Percentiles rank a stretch among this genome's conserved stretches.
These are phyloP conservation scores for Malurus melanocephalus DNA, from an alignment of 2,113 vertebrate genomes.

Conservation along the genomic window DNA sequence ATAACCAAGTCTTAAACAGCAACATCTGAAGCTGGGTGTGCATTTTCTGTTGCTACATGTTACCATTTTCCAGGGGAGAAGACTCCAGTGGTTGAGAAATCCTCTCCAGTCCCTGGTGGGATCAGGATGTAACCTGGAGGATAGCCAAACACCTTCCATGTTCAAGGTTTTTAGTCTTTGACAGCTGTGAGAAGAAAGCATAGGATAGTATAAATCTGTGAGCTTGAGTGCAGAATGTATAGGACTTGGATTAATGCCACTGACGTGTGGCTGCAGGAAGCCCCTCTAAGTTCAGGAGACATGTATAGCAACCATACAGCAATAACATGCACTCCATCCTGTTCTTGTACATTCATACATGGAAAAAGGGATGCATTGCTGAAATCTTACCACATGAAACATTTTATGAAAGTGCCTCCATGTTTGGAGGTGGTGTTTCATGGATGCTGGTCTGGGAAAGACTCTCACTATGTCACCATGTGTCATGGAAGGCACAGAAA, in stretches of 20 bases:
- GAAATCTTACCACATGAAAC: neutral
- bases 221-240: neutral
- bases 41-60: neutral
- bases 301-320: neutral
- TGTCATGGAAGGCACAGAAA: neutral
- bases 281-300: neutral
- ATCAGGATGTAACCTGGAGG: neutral
- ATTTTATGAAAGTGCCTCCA: neutral
- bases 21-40: neutral
- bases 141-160: neutral
- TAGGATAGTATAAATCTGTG: neutral
- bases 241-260: neutral
- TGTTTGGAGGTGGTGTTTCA: neutral
- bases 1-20: neutral
- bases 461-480: neutral
- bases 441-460: neutral
- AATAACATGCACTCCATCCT: neutral
- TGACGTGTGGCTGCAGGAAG: neutral
- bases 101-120: neutral
- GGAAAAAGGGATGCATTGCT: neutral
- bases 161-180: neutral
- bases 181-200: neutral
- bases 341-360: neutral
- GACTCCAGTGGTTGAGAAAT: neutral
- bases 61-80: neutral